Conservation (phyloP, 2,113 vertebrate species). For the Leucosticte australis region DNA sequence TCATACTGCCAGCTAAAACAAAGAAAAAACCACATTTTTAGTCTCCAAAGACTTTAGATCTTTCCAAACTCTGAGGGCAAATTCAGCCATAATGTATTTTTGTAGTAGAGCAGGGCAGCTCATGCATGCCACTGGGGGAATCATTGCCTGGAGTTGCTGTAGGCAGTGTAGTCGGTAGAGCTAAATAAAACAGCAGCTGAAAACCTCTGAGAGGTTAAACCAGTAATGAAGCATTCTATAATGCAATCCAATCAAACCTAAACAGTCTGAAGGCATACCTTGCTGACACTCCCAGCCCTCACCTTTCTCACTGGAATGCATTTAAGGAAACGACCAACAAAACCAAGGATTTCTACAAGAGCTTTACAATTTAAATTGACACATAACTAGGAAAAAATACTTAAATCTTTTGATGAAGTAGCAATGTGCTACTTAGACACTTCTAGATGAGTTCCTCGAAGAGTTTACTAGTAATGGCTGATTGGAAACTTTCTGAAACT, state of each 20-base stretch:
- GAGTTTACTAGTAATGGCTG: not conserved
- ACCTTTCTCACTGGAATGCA: constrained; percentile 11
- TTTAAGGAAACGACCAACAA: not conserved
- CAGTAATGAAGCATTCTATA: constrained; percentile 74
- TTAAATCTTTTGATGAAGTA: constrained; percentile 43
- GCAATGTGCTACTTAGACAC: not conserved
- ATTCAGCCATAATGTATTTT: constrained; percentile 75
- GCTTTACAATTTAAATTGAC: constrained; percentile 8
- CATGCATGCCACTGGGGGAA: constrained; percentile 72
- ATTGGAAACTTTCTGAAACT: constrained; percentile 41
- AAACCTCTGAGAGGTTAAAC: constrained; percentile 75
- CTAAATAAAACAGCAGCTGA: constrained; percentile 79
- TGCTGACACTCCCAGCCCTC: not conserved
- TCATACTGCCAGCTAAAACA: constrained; percentile 79
- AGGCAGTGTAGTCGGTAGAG: constrained; percentile 70
- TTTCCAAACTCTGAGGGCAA: constrained; percentile 80
- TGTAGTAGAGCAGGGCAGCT: constrained; percentile 70
- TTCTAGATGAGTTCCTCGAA: constrained; percentile 25
- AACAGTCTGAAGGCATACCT: constrained; percentile 64
- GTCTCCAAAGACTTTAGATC: constrained; percentile 81
- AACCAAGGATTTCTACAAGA: constrained; percentile 18
- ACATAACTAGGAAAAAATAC: constrained; percentile 36
- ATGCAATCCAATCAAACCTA: constrained; percentile 72
- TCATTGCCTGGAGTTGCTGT: constrained; percentile 75
- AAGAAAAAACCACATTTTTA: constrained; percentile 79